phyloP scores from a whole-genome alignment of 2,797 vertebrate species.

The Eulemur rubriventer region DNA sequence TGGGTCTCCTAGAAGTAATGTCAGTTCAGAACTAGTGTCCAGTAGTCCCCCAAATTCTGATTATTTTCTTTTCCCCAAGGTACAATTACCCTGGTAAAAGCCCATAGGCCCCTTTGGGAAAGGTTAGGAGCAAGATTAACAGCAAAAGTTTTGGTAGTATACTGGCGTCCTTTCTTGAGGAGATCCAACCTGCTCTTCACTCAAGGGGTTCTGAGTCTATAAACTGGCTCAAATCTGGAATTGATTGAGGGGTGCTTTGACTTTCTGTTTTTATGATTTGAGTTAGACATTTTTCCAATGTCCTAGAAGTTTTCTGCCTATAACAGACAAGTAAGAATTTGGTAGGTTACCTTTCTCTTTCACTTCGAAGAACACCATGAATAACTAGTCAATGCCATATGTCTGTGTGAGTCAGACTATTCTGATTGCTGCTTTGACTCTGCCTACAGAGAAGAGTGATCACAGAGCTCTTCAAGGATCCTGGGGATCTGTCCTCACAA shows the following conservation, averaged over 20 bases:
- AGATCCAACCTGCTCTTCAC: not conserved
- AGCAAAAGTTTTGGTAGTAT: not conserved
- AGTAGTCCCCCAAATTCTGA: not conserved
- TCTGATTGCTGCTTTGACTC: not conserved
- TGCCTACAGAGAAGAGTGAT: not conserved
- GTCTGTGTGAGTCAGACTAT: not conserved
- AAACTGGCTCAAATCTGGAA: not conserved
- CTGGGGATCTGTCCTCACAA: not conserved
- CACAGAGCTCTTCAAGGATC: not conserved
- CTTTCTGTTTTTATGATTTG: not conserved
- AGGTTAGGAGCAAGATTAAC: not conserved
- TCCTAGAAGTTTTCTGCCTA: not conserved
- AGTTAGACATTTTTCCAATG: not conserved
- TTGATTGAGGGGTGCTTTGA: not conserved
- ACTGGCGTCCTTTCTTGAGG: not conserved
- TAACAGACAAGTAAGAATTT: not conserved
- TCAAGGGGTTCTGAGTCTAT: not conserved
- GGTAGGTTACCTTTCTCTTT: not conserved
- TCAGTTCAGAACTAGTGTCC: not conserved
- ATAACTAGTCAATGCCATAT: not conserved
- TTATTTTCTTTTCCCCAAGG: not conserved
- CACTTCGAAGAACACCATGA: not conserved
- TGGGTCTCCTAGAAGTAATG: not conserved
- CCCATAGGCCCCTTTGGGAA: not conserved
- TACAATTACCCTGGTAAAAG: not conserved